Evolutionary conservation across 2,888 invertebrate species (phyloP).

Genomic region (Trichopria drosophilae): DNA sequence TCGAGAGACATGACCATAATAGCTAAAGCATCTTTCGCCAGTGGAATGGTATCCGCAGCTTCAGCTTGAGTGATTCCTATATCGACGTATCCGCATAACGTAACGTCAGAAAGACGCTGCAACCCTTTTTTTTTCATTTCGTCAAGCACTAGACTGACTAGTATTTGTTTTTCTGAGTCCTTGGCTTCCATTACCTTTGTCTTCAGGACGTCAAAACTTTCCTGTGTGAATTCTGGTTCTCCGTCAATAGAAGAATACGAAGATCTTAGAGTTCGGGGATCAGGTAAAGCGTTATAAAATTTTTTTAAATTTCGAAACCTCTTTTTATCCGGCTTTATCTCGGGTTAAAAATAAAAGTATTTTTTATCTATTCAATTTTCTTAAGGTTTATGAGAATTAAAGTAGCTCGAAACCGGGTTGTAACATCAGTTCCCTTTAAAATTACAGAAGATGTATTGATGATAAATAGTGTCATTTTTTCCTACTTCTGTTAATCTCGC

Average conservation of each 20-base stretch:
- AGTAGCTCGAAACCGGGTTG: too few relatives aligned
- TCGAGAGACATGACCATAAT: slow-evolving; percentile 16
- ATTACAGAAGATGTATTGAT: too few relatives aligned
- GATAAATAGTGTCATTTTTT: too few relatives aligned
- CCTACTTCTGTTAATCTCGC: too few relatives aligned
- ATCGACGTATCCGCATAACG: slow-evolving; percentile 13
- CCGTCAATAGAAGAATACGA: slow-evolving; percentile 12
- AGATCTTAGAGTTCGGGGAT: too few relatives aligned
- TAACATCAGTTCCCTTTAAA: too few relatives aligned
- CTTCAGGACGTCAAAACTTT: slow-evolving; percentile 9
- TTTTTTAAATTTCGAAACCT: too few relatives aligned
- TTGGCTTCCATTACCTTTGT: not conserved
- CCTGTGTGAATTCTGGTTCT: slow-evolving; percentile 9
- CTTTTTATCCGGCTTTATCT: slow-evolving; percentile 55
- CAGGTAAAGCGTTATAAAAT: too few relatives aligned
- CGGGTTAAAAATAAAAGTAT: too few relatives aligned
- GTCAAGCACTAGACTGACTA: slow-evolving; percentile 19
- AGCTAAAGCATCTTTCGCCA: slow-evolving; percentile 24
- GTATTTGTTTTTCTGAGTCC: slow-evolving; percentile 2
- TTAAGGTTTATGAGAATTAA: too few relatives aligned
- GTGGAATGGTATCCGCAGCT: not conserved
- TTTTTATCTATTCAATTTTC: too few relatives aligned
- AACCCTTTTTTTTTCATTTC: slow-evolving; percentile 21
- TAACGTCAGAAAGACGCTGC: slow-evolving; percentile 6
- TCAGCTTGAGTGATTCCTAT: too few relatives aligned